Evolutionary conservation across 2,888 invertebrate species (phyloP), one percentile per base, ranked within the genome.

Genomic region (Cephus pygmeus): DNA sequence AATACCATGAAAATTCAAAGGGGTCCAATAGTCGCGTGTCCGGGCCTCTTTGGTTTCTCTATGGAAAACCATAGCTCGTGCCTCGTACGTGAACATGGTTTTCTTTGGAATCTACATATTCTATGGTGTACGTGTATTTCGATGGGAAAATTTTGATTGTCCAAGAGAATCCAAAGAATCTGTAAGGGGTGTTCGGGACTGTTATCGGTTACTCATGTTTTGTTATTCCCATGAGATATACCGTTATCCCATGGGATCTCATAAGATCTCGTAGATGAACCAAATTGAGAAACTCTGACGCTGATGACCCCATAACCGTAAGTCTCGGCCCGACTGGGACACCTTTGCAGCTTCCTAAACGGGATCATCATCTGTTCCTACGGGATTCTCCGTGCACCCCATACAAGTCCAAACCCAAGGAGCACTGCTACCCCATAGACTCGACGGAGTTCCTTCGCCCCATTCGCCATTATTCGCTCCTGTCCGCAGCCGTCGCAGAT

Each of bases 321-420:
- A 87, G 86, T 86, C 84, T 86, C 82, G 81, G 78, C 76, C 79
- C 76, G 80, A 80, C 79, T 73, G 81, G 82, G 82, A 83, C 86
- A 79, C 83, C 84, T 82, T 83, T 85, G 86, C 89, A 89, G 86
- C 87, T 87, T 88, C 86, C 87, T 86, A 89, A 89, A 90, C 89
- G 90, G 89, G 90, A 90, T 90, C 89, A 84, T 87, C 88, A 89
- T 90, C 88, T 88, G 88, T 88, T 90, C 88, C 89, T 88, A 85
- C 88, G 83, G 87, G 88, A 88, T 85, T 85, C 83, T 83, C 83
- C 86, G 73, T 76, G 77, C 74, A 69, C 77, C 68, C 73, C 77
- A 77, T 76, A 56, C 76, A 83, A 76, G 82, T 78, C 79, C 78
- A 77, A 75, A 74, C 68, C 69, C 75, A 75, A 73, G 71, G 77